Conservation (phyloP, 2,888 invertebrate genomes). For the Dasysyrphus albostriatus region DNA sequence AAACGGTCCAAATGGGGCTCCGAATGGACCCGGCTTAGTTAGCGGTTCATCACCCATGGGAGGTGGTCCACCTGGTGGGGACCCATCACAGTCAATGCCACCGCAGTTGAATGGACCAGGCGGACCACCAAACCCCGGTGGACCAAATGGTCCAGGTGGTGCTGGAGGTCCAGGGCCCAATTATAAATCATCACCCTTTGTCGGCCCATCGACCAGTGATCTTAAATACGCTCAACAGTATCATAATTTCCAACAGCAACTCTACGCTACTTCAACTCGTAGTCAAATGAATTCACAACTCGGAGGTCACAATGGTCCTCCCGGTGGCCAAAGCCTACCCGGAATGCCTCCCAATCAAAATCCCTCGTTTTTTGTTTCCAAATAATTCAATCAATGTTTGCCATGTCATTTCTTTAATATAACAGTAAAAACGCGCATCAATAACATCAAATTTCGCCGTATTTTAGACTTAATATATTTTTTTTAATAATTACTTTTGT, state of each 20-base stretch:
- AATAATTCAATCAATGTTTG: conserved; percentile 77
- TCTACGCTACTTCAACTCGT: conserved; percentile 94
- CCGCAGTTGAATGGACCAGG: conserved; percentile 69
- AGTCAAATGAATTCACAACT: conserved; percentile 84
- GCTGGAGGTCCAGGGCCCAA: conserved; percentile 77
- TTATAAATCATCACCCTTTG: conserved; percentile 87
- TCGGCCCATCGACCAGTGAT: conserved; percentile 93
- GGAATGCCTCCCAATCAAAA: conserved; percentile 79
- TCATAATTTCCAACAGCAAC: conserved; percentile 97
- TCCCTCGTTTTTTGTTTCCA: conserved; percentile 83
- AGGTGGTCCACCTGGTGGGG: conserved; percentile 70
- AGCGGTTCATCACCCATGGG: conserved; percentile 69
- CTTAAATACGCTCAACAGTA: conserved; percentile 97
- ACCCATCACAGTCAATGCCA: conserved; percentile 76
- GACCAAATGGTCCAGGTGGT: conserved; percentile 76
- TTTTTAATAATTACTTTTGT: conserved; percentile 5
- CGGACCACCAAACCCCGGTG: conserved; percentile 51
- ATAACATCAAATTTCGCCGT: conserved; percentile 24
- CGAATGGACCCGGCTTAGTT: conserved; percentile 78
- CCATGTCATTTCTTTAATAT: conserved; percentile 57
- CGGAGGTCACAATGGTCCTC: conserved; percentile 77
- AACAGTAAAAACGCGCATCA: conserved; percentile 20
- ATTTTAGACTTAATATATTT: conserved; percentile 16
- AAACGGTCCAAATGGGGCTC: conserved; percentile 79
- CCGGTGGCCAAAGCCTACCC: conserved; percentile 77